Percentiles rank a stretch among this genome's conserved stretches.
Evolutionary conservation across 2,888 invertebrate species (phyloP).

Genomic region (Zhuqinia jingwanae): DNA sequence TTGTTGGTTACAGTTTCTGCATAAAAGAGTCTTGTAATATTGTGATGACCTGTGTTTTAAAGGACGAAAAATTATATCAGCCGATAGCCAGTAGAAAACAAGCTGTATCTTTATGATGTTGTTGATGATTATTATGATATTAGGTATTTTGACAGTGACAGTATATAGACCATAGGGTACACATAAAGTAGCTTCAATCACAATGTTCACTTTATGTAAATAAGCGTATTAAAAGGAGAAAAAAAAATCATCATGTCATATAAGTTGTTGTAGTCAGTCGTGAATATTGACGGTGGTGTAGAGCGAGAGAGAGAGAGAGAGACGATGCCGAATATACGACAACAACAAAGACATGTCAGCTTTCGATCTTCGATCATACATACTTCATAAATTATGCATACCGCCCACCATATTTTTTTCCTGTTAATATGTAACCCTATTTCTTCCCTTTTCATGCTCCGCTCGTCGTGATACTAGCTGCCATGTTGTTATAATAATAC

Average conservation of each 20-base stretch:
- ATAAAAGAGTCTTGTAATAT: too few species aligned
- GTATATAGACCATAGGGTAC: not conserved
- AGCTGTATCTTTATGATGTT: not conserved
- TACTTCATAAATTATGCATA: constrained; percentile 54
- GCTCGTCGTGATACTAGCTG: not conserved
- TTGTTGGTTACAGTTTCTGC: too few species aligned
- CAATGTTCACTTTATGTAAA: constrained; percentile 33
- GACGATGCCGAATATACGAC: not conserved
- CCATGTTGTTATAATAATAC: too few species aligned
- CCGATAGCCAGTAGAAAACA: too few species aligned
- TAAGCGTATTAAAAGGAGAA: not conserved
- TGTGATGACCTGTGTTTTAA: too few species aligned
- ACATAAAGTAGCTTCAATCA: not conserved
- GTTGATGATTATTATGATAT: not conserved
- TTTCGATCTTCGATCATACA: constrained; percentile 37
- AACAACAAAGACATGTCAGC: constrained; percentile 5
- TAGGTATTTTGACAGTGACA: too few species aligned
- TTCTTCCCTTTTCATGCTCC: constrained; percentile 30
- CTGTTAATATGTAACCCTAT: constrained; percentile 46
- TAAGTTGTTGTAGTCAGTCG: too few species aligned
- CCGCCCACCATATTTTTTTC: constrained; percentile 48
- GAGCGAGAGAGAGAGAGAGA: too few species aligned
- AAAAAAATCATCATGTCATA: constrained; percentile 8
- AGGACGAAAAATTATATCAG: too few species aligned
- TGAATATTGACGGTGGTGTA: not conserved